Evolutionary conservation across 2,888 invertebrate genomes (phyloP), one percentile per base, ranked within the genome.

Genomic region (Tenthredo amoena): DNA sequence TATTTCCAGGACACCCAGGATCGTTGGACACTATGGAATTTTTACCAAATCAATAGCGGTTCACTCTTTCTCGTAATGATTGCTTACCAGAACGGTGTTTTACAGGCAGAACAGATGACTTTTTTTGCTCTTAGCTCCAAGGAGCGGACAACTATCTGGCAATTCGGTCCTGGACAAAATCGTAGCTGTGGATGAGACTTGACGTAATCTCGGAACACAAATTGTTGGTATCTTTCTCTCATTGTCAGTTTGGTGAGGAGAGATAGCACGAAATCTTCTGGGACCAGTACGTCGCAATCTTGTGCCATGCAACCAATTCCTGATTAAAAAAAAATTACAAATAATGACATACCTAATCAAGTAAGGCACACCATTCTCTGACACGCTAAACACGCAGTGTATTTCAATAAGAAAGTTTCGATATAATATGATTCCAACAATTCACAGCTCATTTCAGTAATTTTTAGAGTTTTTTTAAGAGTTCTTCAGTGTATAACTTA

Each of bases 241-340:
- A 98, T 95, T 76, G 96, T 95, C 65, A 98, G 97, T 90, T 97
- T 97, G 84, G 96, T 96, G 86, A 99, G 95, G 91, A 98, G 95
- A 86, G 97, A 96, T 86, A 99, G 94, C 26, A 99, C 98, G 95
- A 99, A 98, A 94, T 99, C 99, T 95, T 99, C 99, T 9, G 99
- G 98, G n/a, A 98, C 98, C 89, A 99, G 95, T 65, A 99, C 97
- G 92, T 97, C 97, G 94, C 99, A 99, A 88, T 97, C 97, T 91
- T 97, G 97, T 76, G 98, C 98, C 99, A 99, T 99, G 94, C 99
- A 99, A 92, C 98, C 97, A 90, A 99, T 99, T 89, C 97, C 98
- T 95, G 96, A 95, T 87, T 96, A 9, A 18, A 74, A 10, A 62
- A 21, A 2, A 62, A 62, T 26, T 62, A 0, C 10, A 26, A 62